Percentiles rank a stretch among this genome's conserved stretches.
Conservation (phyloP, 1,140 invertebrate species). For the Eurosta solidaginis region DNA sequence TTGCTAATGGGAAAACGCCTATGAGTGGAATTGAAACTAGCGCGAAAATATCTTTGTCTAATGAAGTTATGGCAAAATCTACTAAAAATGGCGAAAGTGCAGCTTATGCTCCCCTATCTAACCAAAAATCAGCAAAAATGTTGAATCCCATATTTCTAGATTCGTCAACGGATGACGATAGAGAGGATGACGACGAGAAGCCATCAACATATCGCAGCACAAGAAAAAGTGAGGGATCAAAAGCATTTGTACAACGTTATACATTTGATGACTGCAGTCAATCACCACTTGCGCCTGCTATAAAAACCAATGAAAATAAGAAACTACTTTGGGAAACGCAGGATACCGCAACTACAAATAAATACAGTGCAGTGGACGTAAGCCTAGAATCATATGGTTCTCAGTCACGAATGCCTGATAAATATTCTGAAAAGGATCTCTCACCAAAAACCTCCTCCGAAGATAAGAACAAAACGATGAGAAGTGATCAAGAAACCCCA, state of each 20-base stretch:
- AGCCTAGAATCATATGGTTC: too few relatives aligned
- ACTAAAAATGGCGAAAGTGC: neutral
- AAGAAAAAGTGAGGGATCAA: neutral
- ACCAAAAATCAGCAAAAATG: neutral
- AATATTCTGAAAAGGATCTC: too few relatives aligned
- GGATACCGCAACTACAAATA: neutral
- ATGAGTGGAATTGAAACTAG: too few relatives aligned
- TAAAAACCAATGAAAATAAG: neutral
- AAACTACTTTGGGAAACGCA: too few relatives aligned
- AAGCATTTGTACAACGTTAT: constrained; percentile 39
- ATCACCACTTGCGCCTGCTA: constrained; percentile 41
- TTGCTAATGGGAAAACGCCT: neutral
- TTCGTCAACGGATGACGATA: constrained; percentile 50
- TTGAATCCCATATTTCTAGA: constrained; percentile 54
- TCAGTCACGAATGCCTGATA: too few relatives aligned
- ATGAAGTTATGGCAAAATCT: neutral
- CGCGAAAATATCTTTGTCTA: neutral
- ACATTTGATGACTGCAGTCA: constrained; percentile 39
- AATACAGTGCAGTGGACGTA: too few relatives aligned
- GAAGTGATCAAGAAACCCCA: too few relatives aligned
- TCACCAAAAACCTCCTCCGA: too few relatives aligned
- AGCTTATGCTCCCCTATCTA: neutral
- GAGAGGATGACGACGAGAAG: neutral
- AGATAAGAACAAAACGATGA: too few relatives aligned
- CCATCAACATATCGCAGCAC: neutral